Percentiles rank a stretch among this genome's conserved stretches.
Evolutionary conservation across 2,797 vertebrate genomes (phyloP).

Genomic region (Scarus forsteni): DNA sequence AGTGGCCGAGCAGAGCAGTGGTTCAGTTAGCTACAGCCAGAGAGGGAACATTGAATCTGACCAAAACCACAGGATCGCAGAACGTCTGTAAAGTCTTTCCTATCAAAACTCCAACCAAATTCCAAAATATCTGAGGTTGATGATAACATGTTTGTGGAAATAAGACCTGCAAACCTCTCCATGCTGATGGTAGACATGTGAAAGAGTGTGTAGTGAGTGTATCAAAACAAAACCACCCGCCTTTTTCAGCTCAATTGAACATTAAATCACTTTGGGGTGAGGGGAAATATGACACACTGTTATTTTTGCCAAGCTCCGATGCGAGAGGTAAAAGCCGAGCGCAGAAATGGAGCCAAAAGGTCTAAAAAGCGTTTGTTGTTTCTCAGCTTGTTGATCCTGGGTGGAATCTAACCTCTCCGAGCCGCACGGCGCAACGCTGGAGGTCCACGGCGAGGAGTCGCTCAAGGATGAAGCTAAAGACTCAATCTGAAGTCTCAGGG

Average conservation of each 20-base stretch:
- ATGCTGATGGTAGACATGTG: constrained; percentile 1
- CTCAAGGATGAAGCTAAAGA: constrained; percentile 58
- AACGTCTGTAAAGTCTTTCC: constrained; percentile 52
- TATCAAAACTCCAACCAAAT: constrained; percentile 58
- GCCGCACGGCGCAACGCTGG: constrained; percentile 37
- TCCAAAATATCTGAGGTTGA: constrained; percentile 55
- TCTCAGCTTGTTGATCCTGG: constrained; percentile 58
- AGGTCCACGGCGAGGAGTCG: constrained; percentile 45
- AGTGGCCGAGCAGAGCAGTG: constrained; percentile 21
- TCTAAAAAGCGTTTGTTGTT: constrained; percentile 64
- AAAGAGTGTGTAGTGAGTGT: constrained; percentile 39
- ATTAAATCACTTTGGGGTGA: constrained; percentile 54
- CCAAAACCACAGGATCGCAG: constrained; percentile 71
- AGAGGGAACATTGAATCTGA: constrained; percentile 53
- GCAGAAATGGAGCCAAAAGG: constrained; percentile 43
- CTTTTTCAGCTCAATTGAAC: constrained; percentile 60
- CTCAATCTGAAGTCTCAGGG: constrained; percentile 35
- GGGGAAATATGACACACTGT: constrained; percentile 59
- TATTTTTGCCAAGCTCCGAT: constrained; percentile 53
- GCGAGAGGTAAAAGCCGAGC: constrained; percentile 47
- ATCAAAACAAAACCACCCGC: constrained; percentile 55
- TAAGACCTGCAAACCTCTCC: constrained; percentile 28
- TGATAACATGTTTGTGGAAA: constrained; percentile 54
- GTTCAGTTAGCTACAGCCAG: constrained; percentile 43
- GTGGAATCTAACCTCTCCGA: constrained; percentile 60